Conservation (phyloP, 1,140 invertebrate species). For the Calephelis nemesis region DNA sequence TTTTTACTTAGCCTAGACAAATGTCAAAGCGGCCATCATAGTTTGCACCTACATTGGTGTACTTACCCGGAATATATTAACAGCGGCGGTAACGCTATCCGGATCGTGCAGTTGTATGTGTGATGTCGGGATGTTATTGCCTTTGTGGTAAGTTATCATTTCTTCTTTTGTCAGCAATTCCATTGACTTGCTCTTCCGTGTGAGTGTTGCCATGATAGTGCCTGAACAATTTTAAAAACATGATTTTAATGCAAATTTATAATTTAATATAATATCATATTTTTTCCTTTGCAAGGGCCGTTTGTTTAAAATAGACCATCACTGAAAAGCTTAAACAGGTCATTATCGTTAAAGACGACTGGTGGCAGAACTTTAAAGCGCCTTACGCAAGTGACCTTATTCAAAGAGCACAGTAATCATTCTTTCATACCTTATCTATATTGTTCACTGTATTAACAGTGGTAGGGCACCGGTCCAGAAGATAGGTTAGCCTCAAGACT, state of each 20-base stretch:
- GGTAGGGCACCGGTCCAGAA: too few relatives aligned
- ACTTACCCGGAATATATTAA: conserved; percentile 93
- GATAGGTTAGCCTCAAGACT: too few relatives aligned
- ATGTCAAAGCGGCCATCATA: too few relatives aligned
- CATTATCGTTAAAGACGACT: too few relatives aligned
- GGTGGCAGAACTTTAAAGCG: too few relatives aligned
- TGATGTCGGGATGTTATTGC: conserved; percentile 93
- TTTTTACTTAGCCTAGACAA: not conserved
- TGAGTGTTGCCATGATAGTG: conserved; percentile 93
- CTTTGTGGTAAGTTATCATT: conserved; percentile 94
- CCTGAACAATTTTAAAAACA: conserved; percentile 50
- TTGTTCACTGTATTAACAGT: too few relatives aligned
- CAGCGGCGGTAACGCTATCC: conserved; percentile 94
- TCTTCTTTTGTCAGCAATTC: conserved; percentile 93
- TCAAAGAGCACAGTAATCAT: too few relatives aligned
- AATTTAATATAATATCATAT: not conserved
- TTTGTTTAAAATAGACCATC: too few relatives aligned
- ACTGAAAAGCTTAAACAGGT: too few relatives aligned
- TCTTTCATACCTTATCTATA: too few relatives aligned
- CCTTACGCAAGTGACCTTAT: too few relatives aligned
- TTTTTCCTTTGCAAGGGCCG: too few relatives aligned
- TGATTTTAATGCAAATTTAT: not conserved
- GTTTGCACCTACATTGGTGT: not conserved
- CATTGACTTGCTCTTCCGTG: conserved; percentile 87
- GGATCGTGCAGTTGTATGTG: conserved; percentile 97